These are phyloP conservation scores for Salarias fasciatus DNA, from an alignment of 2,797 vertebrate species.

Conservation along the genomic window DNA sequence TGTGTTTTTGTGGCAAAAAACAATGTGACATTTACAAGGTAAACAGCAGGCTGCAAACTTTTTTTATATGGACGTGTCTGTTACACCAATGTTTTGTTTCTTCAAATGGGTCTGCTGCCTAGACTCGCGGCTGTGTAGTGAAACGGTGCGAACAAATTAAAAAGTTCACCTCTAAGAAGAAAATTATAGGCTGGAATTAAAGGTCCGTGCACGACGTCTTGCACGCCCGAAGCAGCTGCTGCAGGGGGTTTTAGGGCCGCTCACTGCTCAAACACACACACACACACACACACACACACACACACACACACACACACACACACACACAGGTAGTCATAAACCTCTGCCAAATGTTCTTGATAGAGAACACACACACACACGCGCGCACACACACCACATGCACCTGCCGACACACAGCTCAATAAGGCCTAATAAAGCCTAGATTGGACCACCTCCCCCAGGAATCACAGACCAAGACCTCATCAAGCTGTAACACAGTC, in stretches of 20 bases:
- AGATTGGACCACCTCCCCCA: constrained; percentile 85
- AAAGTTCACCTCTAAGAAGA: constrained; percentile 21
- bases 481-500: constrained; percentile 87
- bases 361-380: constrained; percentile 40
- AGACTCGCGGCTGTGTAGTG: too few species aligned
- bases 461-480: constrained; percentile 95
- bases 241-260: constrained; percentile 40
- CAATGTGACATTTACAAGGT: too few species aligned
- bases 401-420: constrained; percentile 60
- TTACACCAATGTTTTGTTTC: too few species aligned
- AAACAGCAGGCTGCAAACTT: too few species aligned
- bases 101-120: too few species aligned
- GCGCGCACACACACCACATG: constrained; percentile 46
- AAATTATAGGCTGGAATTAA: constrained; percentile 31
- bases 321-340: constrained; percentile 58
- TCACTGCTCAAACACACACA: constrained; percentile 1
- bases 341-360: constrained; percentile 64
- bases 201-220: constrained; percentile 32
- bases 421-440: constrained; percentile 79
- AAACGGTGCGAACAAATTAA: constrained; percentile 35
- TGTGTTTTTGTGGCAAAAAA: too few species aligned
- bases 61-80: too few species aligned
- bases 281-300: too few species aligned
- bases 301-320: too few species aligned
- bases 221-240: constrained; percentile 60